Evolutionary conservation across 2,797 vertebrate species (phyloP).

Genomic region (Pseudocheirus occidentalis): DNA sequence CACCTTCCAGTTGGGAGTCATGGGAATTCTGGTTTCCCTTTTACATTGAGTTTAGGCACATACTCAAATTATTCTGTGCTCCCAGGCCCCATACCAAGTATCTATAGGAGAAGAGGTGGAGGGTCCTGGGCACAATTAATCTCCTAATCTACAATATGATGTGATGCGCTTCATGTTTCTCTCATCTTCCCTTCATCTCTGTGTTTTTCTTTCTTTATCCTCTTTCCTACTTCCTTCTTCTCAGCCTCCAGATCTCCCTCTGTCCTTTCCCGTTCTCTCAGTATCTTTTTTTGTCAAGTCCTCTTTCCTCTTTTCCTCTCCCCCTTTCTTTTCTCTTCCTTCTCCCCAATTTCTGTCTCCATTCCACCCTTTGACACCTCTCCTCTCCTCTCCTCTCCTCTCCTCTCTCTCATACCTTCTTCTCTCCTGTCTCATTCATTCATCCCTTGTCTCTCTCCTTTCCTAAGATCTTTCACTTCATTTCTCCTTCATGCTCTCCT

Average conservation of each 20-base stretch:
- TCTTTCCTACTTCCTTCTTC: not conserved
- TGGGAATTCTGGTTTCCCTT: not conserved
- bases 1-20: not conserved
- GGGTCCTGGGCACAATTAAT: not conserved
- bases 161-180: not conserved
- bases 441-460: not conserved
- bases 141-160: not conserved
- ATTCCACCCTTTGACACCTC: not conserved
- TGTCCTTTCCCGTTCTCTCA: not conserved
- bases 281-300: not conserved
- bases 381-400: not conserved
- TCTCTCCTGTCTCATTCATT: not conserved
- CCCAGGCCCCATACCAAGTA: not conserved
- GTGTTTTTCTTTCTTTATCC: not conserved
- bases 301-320: not conserved
- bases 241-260: not conserved
- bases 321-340: not conserved
- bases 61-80: not conserved
- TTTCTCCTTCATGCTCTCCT: not conserved
- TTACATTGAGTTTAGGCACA: not conserved
- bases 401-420: not conserved
- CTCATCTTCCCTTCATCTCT: not conserved
- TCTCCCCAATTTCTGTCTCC: not conserved
- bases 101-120: not conserved
- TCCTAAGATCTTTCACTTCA: not conserved